Base-by-base conservation (phyloP, 2,113 vertebrate species). In the Morone chrysops region DNA sequence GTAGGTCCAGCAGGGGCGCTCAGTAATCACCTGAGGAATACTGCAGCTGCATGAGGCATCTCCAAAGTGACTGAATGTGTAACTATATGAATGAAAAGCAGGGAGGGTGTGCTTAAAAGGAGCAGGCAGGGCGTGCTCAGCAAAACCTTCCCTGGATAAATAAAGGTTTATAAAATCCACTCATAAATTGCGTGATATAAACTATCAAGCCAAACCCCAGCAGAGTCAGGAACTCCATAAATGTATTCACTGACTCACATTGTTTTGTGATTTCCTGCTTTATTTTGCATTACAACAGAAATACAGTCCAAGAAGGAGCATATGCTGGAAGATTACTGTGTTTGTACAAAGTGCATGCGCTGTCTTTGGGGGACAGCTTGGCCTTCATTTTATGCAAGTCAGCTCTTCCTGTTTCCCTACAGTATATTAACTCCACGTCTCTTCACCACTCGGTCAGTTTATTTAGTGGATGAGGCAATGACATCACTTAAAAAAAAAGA, bases 321-420 rank as follows among this genome's bases (percentile, higher is more conserved):
- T 36, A 43, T 20, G 51, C 76, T 69, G 72, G n/a, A 51, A 50
- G 67, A 81, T 84, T 70, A 54, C 48, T 74, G 79, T 9, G 59
- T 84, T 47, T 74, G 68, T 70, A 38, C 8, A 2, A 25, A 74
- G 80, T 69, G 63, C 86, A 62, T 14, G 74, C 41, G 79, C 66
- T 45, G 82, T 66, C 84, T 89, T 87, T 63, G 43, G 80, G 57
- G 80, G 84, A 80, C 78, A 82, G 75, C 75, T 77, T 81, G 79
- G 74, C 74, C 68, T 86, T 81, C 73, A 59, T 51, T 87, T 75
- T 80, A 74, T 78, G 71, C 79, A 78, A 85, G 66, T 89, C 90
- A 91, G 87, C 79, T 54, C 66, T 80, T 92, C 80, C 59, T 38
- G 72, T 84, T 83, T 78, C 81, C 22, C 68, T 25, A 40, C 75